Conservation (phyloP, 2,888 invertebrate species). For the Hirtodrosophila confusa region DNA sequence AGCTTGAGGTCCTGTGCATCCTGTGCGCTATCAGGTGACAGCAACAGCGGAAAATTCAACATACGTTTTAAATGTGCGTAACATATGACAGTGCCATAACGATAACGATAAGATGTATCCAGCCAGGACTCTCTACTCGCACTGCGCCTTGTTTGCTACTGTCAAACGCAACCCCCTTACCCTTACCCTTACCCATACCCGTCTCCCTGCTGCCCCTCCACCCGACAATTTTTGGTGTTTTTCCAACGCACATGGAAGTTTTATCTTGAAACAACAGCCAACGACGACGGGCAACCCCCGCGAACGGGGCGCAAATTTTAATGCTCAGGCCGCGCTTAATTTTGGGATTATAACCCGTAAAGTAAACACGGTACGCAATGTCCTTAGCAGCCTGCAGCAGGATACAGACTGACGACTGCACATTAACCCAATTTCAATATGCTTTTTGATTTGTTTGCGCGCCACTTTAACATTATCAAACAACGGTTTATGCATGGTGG, state of each 20-base stretch:
- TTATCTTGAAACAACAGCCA: conserved; percentile 80
- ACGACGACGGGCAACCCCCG: conserved; percentile 38
- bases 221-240: conserved; percentile 48
- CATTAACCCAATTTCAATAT: conserved; percentile 82
- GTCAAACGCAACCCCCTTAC: conserved; percentile 15
- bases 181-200: conserved; percentile 1
- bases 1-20: conserved; percentile 8
- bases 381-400: conserved; percentile 48
- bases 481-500: conserved; percentile 68
- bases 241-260: conserved; percentile 75
- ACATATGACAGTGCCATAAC: conserved; percentile 80
- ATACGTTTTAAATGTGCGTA: conserved; percentile 82
- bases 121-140: too few relatives aligned
- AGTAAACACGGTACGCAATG: conserved; percentile 70
- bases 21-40: conserved; percentile 56
- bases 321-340: conserved; percentile 79
- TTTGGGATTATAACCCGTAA: conserved; percentile 80
- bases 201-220: conserved; percentile 5
- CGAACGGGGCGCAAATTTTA: conserved; percentile 59
- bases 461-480: conserved; percentile 83
- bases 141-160: conserved; percentile 17
- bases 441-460: conserved; percentile 83
- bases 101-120: conserved; percentile 57
- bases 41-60: conserved; percentile 69
- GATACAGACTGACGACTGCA: conserved; percentile 41